Evolutionary conservation across 64 coral and sea anemone genomes (phyloP).

Genomic region (Anthopleura sola): DNA sequence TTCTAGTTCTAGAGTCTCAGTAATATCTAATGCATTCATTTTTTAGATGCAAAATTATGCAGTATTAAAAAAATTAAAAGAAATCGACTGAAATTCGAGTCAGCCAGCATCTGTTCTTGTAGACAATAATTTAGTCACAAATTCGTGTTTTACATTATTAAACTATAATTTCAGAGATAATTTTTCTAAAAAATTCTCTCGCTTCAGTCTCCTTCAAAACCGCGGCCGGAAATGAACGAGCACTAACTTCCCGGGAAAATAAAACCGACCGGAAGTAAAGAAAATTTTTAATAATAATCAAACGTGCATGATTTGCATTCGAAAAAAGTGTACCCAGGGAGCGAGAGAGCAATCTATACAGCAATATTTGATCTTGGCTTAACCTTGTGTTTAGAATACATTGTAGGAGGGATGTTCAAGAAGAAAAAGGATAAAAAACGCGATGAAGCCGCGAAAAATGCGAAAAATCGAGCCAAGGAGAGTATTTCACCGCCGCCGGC

Average conservation of each 20-base stretch:
- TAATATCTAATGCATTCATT: too few relatives aligned
- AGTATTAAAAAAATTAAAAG: too few relatives aligned
- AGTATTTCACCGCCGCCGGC: neutral
- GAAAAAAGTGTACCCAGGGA: neutral
- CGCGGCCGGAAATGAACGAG: slow-evolving; percentile 15
- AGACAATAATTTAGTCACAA: too few relatives aligned
- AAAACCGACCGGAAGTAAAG: slow-evolving; percentile 20
- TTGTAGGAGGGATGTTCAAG: slow-evolving; percentile 56
- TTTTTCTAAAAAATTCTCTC: neutral
- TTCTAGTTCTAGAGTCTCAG: too few relatives aligned
- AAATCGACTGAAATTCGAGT: too few relatives aligned
- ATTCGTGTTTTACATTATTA: too few relatives aligned
- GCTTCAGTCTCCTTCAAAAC: neutral
- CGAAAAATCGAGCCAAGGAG: neutral
- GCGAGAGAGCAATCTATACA: neutral
- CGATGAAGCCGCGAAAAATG: slow-evolving; percentile 14
- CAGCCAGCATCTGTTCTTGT: too few relatives aligned
- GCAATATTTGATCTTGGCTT: neutral
- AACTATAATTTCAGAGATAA: too few relatives aligned
- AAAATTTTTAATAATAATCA: neutral
- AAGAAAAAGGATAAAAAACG: slow-evolving; percentile 75
- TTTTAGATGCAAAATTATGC: too few relatives aligned
- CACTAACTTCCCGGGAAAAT: neutral
- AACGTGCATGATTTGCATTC: slow-evolving; percentile 12
- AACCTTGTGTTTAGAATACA: neutral